Conservation (phyloP, 2,797 vertebrate genomes). For the Galago senegalensis region DNA sequence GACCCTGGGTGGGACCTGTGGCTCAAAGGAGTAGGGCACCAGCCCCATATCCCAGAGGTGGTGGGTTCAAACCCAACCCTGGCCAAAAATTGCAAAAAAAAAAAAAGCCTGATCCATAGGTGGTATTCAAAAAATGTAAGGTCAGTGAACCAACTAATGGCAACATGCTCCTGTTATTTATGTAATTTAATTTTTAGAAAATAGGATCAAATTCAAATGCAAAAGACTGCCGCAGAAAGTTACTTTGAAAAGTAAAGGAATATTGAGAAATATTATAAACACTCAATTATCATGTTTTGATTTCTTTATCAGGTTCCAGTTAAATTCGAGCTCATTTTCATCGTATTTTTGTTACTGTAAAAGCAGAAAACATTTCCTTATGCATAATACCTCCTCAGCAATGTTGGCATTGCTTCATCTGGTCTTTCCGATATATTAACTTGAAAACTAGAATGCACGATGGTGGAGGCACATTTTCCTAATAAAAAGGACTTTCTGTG, state of each 20-base stretch:
- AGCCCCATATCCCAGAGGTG: no score
- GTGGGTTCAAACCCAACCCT: no score
- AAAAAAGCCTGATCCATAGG: not conserved
- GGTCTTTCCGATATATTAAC: not conserved
- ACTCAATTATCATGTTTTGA: not conserved
- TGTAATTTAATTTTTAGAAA: not conserved
- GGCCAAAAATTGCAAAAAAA: not conserved
- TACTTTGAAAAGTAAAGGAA: not conserved
- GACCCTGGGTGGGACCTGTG: no score
- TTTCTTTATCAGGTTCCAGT: not conserved
- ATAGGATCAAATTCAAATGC: not conserved
- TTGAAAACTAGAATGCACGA: not conserved
- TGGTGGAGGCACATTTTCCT: not conserved
- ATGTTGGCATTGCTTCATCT: not conserved
- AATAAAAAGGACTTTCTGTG: not conserved
- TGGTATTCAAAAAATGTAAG: not conserved
- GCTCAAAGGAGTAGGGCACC: no score
- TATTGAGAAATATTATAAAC: conserved; percentile 21
- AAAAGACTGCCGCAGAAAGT: not conserved
- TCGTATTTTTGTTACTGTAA: not conserved
- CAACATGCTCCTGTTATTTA: not conserved
- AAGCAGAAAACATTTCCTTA: not conserved
- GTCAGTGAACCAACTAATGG: not conserved
- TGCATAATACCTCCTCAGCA: not conserved
- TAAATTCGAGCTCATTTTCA: not conserved